Evolutionary conservation across 2,113 vertebrate genomes (phyloP), one percentile per base, ranked within the genome.

Genomic region (Gambusia holbrooki): DNA sequence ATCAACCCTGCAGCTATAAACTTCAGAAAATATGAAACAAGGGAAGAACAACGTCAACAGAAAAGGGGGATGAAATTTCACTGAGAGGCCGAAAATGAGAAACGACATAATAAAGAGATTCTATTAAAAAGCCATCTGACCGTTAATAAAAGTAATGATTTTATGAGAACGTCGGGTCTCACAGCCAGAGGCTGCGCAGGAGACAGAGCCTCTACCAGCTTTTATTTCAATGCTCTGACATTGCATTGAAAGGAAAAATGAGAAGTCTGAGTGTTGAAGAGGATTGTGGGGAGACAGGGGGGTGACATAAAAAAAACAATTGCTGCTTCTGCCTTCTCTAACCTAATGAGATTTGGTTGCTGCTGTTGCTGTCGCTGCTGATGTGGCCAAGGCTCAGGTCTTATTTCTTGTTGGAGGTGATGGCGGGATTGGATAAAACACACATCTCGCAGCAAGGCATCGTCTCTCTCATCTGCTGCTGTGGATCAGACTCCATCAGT

Each of bases 41-140:
- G 85, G 40, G 71, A 84, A 73, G 85, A 77, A 87, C 77, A 88
- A 86, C 87, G 82, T 85, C 89, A 90, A 86, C 89, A 90, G 72
- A 88, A 83, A 22, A 62, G 14, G 30, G 69, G 85, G 85, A 68
- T 77, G 81, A 89, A 74, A 79, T 77, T 86, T 90, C 69, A 80
- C 73, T 29, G 68, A 62, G 81, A 88, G 83, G 89, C 63, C 30
- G 84, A 90, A 88, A 90, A 92, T 90, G 92, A 93, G 89, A 88
- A 92, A 92, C 83, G 85, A 93, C 91, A 89, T 90, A 93, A 93
- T 94, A 91, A 93, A 94, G 88, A 37, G 88, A 89, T 93, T 94
- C 93, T 93, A 94, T 94, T 94, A 94, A 94, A 94, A 94, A 94
- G 75, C 90, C 93, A 94, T 94, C 91, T 92, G 93, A 94, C 91